phyloP scores from a whole-genome alignment of 2,113 vertebrate genomes.

The Bos taurus region DNA sequence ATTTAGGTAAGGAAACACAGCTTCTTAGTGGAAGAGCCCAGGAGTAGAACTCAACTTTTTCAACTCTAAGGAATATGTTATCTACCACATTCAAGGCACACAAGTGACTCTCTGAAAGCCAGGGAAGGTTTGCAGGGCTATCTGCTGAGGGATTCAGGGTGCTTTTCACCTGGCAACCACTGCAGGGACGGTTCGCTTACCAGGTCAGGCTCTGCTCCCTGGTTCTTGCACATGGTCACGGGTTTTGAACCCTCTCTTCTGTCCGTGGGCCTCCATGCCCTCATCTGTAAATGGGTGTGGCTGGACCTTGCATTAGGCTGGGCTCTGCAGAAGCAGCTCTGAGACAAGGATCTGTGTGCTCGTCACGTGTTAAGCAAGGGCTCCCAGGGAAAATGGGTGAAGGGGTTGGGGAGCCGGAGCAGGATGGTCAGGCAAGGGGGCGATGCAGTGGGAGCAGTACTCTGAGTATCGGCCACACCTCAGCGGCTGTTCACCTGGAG shows the following conservation, averaged over 20 bases:
- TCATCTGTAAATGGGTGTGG: neutral
- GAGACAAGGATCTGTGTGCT: neutral
- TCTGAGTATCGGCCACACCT: neutral
- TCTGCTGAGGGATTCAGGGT: neutral
- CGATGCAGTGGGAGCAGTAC: accelerated
- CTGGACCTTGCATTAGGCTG: neutral
- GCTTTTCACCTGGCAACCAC: neutral
- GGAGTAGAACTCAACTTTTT: neutral
- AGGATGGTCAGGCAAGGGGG: neutral
- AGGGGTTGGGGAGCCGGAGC: neutral
- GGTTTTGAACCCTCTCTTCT: neutral
- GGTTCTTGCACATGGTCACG: accelerated
- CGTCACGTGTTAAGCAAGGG: neutral
- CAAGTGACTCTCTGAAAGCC: neutral
- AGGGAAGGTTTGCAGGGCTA: neutral
- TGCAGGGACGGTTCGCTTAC: neutral
- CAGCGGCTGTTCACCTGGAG: neutral
- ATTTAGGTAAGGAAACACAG: neutral
- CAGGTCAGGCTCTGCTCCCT: neutral
- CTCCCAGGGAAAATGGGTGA: neutral
- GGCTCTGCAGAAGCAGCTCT: neutral
- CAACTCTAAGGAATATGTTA: neutral
- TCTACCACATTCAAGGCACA: neutral
- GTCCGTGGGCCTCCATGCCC: neutral
- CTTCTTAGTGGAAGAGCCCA: neutral